Evolutionary conservation across 2,888 invertebrate species (phyloP), one percentile per base, ranked within the genome.

Genomic region (Mimumesa dahlbomi): DNA sequence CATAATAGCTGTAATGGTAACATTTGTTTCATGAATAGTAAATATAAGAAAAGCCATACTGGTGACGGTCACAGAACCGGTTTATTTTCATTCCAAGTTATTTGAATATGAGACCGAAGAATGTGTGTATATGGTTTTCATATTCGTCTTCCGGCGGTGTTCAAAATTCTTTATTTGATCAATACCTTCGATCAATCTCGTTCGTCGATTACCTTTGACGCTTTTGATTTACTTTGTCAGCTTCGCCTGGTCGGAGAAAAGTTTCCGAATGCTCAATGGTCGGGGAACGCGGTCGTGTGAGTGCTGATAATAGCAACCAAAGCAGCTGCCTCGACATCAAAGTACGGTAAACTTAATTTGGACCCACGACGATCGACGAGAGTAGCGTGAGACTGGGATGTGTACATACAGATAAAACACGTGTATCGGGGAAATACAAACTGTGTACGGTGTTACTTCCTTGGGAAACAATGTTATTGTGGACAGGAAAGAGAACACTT

Each of bases 291-390:
- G n/a, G n/a, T n/a, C n/a, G n/a, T n/a, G n/a, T n/a, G n/a, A n/a
- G n/a, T n/a, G n/a, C n/a, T n/a, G n/a, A n/a, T n/a, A n/a, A n/a
- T n/a, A n/a, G n/a, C n/a, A n/a, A n/a, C n/a, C n/a, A n/a, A n/a
- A n/a, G n/a, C n/a, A n/a, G 36, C 48, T 71, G 68, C 50, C 46
- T 58, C 50, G 52, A 63, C 77, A 62, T 77, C 77, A 75, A 77
- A 77, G 77, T 75, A 58, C 61, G 59, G 58, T 56, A 69, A 77
- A 77, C 56, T 72, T 75, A 69, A 72, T 77, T 75, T 66, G 45
- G 45, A 45, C 11, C 4, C 3, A 14, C 29, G 50, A 48, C 25
- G 31, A 57, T 34, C 42, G 63, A 61, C 57, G 49, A 45, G 48
- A 11, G 21, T n/a, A 36, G 36, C 36, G 19, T 34, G 19, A 29